Evolutionary conservation across 35 echinoderm and acorn worm genomes (phyloP), one percentile per base, ranked within the genome.

Genomic region (Acanthaster planci): DNA sequence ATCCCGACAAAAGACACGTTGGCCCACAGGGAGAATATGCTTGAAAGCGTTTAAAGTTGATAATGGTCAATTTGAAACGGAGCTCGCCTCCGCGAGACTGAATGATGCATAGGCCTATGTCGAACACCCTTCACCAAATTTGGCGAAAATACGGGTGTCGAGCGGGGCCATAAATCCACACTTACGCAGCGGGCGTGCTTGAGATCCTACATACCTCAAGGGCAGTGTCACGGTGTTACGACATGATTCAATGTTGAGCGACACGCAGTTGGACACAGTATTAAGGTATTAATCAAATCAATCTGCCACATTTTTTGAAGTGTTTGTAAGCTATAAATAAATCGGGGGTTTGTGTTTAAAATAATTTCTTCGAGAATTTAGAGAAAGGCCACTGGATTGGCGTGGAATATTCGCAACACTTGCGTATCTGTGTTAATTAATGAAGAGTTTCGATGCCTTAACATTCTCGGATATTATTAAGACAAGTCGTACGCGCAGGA

Each of bases 121-220:
- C n/a, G n/a, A n/a, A n/a, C n/a, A n/a, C n/a, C 34, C 64, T 8
- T 72, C 34, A 72, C 64, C 64, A 72, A 72, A 72, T 72, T 72
- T 72, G 64, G 64, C 15, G 64, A 72, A 35, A 72, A 31, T 1
- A 27, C 34, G 26, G 1, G 64, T 72, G 1, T 6, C 29, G 34
- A 10, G 34, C 64, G 15, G 26, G 64, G 64, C 26, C 64, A 72
- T 72, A 72, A 72, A 35, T 72, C 30, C 29, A 31, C 64, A 72
- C 64, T 72, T 23, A 14, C 34, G 64, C 64, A 72, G 14, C 64
- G 64, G 64, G 42, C 12, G 12, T 12, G 42, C 4, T 34, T 72
- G 30, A 3, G 64, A 72, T 34, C 64, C 34, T 9, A 30, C 64
- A 72, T 72, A 72, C 64, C 64, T 72, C 64, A 9, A 5, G 64